Base-by-base conservation (phyloP, 2,797 vertebrate genomes). In the Poeciliopsis gracilis region DNA sequence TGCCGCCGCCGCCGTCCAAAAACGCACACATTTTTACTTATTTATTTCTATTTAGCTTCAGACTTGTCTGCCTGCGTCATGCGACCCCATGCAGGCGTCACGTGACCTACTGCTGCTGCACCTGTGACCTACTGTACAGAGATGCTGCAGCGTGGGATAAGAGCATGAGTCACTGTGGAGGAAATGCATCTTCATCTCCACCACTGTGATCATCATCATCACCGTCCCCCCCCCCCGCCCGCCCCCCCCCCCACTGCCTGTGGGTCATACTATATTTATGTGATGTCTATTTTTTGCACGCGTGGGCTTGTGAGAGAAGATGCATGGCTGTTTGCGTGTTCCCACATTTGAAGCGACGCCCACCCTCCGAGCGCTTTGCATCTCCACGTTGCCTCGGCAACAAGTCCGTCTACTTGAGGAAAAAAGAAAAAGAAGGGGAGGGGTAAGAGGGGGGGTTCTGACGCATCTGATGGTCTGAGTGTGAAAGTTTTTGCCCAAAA, bases 51-150 rank as follows among this genome's bases (percentile, higher is more conserved):
- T n/a, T 30, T 30, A 45, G 13, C 71, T 73, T 57, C 73, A 28
- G 47, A 57, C 73, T n/a, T 47, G 46, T 46, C 74, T 45, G 77
- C 72, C 71, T 66, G 66, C 18, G 75, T 88, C 88, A 93, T 57
- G 74, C 85, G 87, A 87, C 77, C 67, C 70, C 55, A 51, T 20
- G n/a, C 7, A 12, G 5, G 7, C 73, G 87, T 89, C 90, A 91
- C 45, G 88, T 91, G 85, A 89, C 83, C n/a, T n/a, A 80, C 72
- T 67, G 66, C 79, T 18, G 78, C 63, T 75, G 85, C 89, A 93
- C 89, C 89, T 92, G 92, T 79, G 87, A 91, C 88, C 89, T 81
- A 89, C 89, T 88, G 89, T 87, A 86, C 57, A 4, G 55, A 75
- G 61, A 59, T 30, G 71, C 77, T 81, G 79, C 71, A 11, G 76